phyloP scores from a whole-genome alignment of 53 echinoderm and acorn worm genomes.

The Echinarachnius parma region DNA sequence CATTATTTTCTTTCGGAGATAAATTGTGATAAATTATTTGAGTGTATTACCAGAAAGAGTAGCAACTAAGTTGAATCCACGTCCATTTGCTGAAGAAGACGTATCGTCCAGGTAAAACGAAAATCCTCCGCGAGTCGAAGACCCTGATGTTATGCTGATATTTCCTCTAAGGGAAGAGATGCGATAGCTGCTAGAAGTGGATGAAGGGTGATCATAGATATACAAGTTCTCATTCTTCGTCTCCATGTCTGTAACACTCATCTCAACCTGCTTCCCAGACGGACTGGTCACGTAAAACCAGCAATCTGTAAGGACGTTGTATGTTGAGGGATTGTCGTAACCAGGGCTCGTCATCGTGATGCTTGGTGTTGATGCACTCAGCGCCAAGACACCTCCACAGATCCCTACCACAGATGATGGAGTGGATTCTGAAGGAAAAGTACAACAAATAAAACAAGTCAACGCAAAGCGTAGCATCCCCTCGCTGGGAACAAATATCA shows the following conservation, averaged over 20 bases:
- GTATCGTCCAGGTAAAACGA: background rate
- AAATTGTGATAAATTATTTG: no score
- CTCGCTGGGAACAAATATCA: no score
- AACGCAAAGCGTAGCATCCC: no score
- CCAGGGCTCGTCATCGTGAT: background rate
- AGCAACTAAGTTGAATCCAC: no score
- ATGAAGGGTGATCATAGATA: constrained; percentile 1
- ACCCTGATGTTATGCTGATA: no score
- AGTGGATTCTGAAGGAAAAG: no score
- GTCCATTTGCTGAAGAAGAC: no score
- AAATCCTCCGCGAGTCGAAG: background rate
- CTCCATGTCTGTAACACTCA: background rate
- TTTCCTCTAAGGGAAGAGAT: no score
- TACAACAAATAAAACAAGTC: no score
- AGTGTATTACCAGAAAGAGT: no score
- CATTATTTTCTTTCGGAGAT: no score
- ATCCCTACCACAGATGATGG: no score
- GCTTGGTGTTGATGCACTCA: background rate
- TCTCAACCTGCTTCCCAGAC: constrained; percentile 20
- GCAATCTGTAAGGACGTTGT: background rate
- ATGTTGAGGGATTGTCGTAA: background rate
- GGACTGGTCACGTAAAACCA: constrained; percentile 3
- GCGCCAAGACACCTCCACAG: constrained; percentile 1
- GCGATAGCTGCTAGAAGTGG: background rate
- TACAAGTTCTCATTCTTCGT: background rate